A percentile compares a stretch with the other conserved stretches of the same genome.
phyloP scores from a whole-genome alignment of 2,113 vertebrate species.

The Lamprotornis superbus region DNA sequence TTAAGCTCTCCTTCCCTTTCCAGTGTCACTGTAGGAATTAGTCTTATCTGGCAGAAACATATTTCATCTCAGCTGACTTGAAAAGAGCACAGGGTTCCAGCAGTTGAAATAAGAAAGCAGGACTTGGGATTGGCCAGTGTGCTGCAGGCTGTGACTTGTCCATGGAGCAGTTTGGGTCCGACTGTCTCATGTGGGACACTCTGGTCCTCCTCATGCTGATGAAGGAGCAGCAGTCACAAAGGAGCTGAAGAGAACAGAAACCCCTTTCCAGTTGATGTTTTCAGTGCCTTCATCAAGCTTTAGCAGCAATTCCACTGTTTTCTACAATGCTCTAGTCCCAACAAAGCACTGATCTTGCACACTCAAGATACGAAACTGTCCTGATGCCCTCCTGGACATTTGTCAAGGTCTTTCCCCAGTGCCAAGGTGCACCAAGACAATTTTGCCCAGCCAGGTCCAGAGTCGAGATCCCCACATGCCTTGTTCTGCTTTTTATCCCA shows the following conservation, averaged over 20 bases:
- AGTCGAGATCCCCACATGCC: accelerated
- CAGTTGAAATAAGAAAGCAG: not conserved
- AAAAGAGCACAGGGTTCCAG: not conserved
- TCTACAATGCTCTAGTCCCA: not conserved
- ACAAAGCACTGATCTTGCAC: accelerated
- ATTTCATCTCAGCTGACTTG: not conserved
- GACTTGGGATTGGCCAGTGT: not conserved
- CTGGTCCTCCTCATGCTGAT: not conserved
- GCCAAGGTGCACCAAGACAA: accelerated
- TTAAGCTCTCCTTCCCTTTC: not conserved
- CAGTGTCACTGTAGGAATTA: not conserved
- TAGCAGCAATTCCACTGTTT: not conserved
- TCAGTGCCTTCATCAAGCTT: not conserved
- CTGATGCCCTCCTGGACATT: accelerated
- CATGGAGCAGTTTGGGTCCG: not conserved
- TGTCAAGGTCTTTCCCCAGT: not conserved
- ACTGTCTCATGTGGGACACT: not conserved
- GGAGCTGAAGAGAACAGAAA: not conserved
- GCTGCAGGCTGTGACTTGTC: not conserved
- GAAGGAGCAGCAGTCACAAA: not conserved
- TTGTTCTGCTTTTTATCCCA: not conserved
- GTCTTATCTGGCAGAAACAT: not conserved
- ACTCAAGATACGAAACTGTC: not conserved
- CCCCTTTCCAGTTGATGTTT: not conserved
- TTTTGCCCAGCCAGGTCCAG: not conserved